Conservation (phyloP, 2,888 invertebrate species). For the Physocephala rufipes region DNA sequence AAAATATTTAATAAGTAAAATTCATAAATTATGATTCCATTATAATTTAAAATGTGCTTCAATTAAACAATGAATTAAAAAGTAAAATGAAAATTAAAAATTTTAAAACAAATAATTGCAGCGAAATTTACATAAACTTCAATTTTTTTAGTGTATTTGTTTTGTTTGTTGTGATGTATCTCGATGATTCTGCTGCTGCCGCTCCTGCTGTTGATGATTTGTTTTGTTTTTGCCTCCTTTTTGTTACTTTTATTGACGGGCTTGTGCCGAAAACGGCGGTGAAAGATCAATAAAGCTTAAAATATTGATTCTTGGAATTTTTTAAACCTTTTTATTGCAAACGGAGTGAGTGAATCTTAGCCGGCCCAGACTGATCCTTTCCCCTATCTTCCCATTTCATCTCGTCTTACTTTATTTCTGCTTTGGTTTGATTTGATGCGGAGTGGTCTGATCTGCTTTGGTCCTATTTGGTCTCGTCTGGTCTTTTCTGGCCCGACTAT, state of each 20-base stretch:
- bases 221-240: conserved; percentile 10
- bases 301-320: conserved; percentile 41
- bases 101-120: not conserved
- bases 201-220: not conserved
- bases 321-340: conserved; percentile 34
- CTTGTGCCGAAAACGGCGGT: conserved; percentile 37
- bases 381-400: too few species aligned
- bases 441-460: not conserved
- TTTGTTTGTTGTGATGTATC: not conserved
- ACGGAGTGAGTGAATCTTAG: conserved; percentile 20
- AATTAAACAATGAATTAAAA: too few species aligned
- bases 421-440: not conserved
- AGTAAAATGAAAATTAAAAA: conserved; percentile 7
- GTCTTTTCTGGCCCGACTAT: not conserved
- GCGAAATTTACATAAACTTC: too few species aligned
- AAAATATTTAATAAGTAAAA: too few species aligned
- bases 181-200: not conserved
- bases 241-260: too few species aligned
- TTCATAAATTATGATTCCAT: too few species aligned
- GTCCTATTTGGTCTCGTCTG: not conserved
- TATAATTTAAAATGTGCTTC: too few species aligned
- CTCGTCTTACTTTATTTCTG: not conserved
- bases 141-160: too few species aligned
- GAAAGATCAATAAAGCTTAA: conserved; percentile 41
- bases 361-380: not conserved